phyloP scores from a whole-genome alignment of 2,113 vertebrate genomes.

The Perca schrenkii region DNA sequence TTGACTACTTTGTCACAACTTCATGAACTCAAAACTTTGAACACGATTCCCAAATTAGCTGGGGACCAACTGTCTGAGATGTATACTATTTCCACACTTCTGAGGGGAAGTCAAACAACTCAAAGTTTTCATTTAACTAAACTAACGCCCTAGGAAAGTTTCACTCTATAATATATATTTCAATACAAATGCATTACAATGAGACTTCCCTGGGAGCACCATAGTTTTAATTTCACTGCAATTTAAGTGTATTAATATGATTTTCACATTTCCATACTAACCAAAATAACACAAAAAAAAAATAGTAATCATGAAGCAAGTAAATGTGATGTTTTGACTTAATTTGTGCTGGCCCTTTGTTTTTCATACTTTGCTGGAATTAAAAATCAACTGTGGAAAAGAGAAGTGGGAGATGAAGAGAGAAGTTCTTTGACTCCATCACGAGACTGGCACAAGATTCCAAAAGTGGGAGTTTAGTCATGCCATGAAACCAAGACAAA shows the following conservation, averaged over 20 bases:
- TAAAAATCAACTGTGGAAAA: conserved; percentile 34
- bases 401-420: conserved; percentile 60
- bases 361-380: not conserved
- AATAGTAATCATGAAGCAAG: not conserved
- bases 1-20: not conserved
- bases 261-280: not conserved
- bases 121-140: not conserved
- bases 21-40: not conserved
- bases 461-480: conserved; percentile 66
- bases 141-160: not conserved
- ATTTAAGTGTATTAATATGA: not conserved
- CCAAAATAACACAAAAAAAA: not conserved
- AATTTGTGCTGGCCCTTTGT: not conserved
- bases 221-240: not conserved
- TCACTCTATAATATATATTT: not conserved
- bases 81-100: not conserved
- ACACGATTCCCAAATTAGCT: not conserved
- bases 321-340: not conserved
- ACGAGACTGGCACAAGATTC: conserved; percentile 62
- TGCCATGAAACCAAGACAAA: conserved; percentile 39
- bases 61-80: not conserved
- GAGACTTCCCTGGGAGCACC: not conserved
- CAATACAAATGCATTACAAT: not conserved
- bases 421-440: conserved; percentile 67
- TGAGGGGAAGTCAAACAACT: not conserved